Evolutionary conservation across 2,797 vertebrate genomes (phyloP).

Genomic region (Neopelma chrysocephalum): DNA sequence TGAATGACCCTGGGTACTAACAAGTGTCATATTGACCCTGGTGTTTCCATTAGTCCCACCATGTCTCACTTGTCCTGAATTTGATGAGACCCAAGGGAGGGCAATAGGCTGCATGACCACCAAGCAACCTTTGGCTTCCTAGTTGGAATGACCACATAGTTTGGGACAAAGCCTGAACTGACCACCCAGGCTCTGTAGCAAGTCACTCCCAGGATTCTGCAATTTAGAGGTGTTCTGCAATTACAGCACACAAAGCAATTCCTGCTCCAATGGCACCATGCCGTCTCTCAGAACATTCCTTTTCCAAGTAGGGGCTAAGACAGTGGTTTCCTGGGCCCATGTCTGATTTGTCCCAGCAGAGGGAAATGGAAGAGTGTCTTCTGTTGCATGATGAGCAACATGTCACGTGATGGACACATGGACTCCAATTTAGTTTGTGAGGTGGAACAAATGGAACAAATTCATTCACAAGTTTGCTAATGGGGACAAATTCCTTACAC

Average conservation of each 20-base stretch:
- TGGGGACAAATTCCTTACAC: not conserved
- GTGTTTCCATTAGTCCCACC: not conserved
- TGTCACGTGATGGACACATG: not conserved
- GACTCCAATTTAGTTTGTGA: not conserved
- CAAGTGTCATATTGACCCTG: not conserved
- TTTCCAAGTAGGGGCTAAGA: not conserved
- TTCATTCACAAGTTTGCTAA: not conserved
- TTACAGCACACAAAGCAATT: not conserved
- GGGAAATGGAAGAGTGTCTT: not conserved
- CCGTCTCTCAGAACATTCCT: not conserved
- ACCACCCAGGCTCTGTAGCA: not conserved
- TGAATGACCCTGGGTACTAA: not conserved
- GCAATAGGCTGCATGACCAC: not conserved
- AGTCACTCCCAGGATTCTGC: not conserved
- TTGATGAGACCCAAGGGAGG: not conserved
- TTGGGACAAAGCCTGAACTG: not conserved
- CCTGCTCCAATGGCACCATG: not conserved
- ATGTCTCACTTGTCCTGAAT: not conserved
- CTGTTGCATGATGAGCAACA: not conserved
- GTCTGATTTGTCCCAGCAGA: not conserved
- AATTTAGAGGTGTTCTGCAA: not conserved
- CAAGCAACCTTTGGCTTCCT: not conserved
- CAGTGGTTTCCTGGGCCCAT: not conserved
- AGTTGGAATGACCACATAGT: not conserved
- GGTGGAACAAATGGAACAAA: not conserved